Conservation (phyloP, 2,797 vertebrate genomes). For the Gambusia yucatana region DNA sequence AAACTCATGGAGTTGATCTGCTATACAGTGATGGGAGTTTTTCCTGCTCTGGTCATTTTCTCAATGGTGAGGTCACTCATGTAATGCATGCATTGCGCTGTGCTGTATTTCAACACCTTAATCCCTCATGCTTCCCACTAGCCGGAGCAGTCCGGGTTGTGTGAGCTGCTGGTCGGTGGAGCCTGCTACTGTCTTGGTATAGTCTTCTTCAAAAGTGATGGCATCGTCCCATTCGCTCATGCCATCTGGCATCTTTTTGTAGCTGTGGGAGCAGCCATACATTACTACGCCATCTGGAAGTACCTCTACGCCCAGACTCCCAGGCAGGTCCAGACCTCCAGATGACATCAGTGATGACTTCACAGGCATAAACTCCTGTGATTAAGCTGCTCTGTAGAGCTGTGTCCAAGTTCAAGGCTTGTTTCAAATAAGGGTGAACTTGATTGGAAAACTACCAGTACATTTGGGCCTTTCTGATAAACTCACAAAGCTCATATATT, state of each 20-base stretch:
- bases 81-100: not conserved
- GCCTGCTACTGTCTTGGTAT: constrained; percentile 92
- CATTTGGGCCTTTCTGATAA: constrained; percentile 29
- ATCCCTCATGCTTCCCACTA: constrained; percentile 51
- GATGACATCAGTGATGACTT: constrained; percentile 80
- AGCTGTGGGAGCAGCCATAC: constrained; percentile 89
- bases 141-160: constrained; percentile 90
- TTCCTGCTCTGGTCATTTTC: constrained; percentile 92
- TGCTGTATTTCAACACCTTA: not conserved
- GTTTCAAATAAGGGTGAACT: constrained; percentile 22
- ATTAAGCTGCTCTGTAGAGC: constrained; percentile 24
- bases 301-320: constrained; percentile 86
- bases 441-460: constrained; percentile 19
- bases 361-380: constrained; percentile 44
- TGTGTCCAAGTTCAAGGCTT: constrained; percentile 44
- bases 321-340: constrained; percentile 83
- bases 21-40: constrained; percentile 92
- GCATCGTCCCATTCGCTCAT: constrained; percentile 93
- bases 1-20: constrained; percentile 94
- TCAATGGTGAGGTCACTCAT: constrained; percentile 88
- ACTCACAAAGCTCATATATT: constrained; percentile 3
- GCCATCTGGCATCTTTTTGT: constrained; percentile 98
- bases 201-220: constrained; percentile 96
- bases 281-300: constrained; percentile 97
- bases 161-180: constrained; percentile 89